A percentile compares a stretch with the other conserved stretches of the same genome.
phyloP scores from a whole-genome alignment of 1,140 invertebrate genomes.

The Drosophila persimilis region DNA sequence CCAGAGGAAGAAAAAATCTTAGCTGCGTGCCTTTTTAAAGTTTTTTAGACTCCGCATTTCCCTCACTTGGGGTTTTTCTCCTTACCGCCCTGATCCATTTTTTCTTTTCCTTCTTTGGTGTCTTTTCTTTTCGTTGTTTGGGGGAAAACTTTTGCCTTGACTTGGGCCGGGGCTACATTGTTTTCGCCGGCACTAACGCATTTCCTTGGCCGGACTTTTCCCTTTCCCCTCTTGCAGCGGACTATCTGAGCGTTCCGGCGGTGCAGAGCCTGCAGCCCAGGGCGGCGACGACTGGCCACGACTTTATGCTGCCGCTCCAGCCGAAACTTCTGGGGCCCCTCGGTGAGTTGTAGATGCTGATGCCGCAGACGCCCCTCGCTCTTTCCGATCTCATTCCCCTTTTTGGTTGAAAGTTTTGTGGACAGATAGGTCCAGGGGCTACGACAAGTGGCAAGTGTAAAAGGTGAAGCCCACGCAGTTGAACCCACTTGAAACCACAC shows the following conservation, averaged over 20 bases:
- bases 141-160: constrained; percentile 55
- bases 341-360: constrained; percentile 59
- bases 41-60: constrained; percentile 27
- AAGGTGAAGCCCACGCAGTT: constrained; percentile 46
- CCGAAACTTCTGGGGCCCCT: constrained; percentile 85
- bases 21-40: constrained; percentile 50
- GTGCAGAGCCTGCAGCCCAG: constrained; percentile 85
- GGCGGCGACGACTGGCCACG: constrained; percentile 87
- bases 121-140: constrained; percentile 41
- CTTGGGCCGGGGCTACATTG: constrained; percentile 49
- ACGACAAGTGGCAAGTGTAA: constrained; percentile 1
- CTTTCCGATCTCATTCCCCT: background rate
- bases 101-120: constrained; percentile 20
- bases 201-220: constrained; percentile 40
- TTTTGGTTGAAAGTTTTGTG: constrained; percentile 34
- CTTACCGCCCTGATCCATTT: too few relatives aligned
- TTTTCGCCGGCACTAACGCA: constrained; percentile 53
- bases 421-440: constrained; percentile 49
- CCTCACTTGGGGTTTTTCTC: constrained; percentile 17
- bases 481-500: constrained; percentile 58
- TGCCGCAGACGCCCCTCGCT: background rate
- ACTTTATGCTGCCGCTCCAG: constrained; percentile 87
- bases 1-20: constrained; percentile 7
- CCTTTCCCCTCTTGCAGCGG: constrained; percentile 66
- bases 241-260: constrained; percentile 79